Evolutionary conservation across 2,113 vertebrate species (phyloP).

Genomic region (Propithecus coquereli): DNA sequence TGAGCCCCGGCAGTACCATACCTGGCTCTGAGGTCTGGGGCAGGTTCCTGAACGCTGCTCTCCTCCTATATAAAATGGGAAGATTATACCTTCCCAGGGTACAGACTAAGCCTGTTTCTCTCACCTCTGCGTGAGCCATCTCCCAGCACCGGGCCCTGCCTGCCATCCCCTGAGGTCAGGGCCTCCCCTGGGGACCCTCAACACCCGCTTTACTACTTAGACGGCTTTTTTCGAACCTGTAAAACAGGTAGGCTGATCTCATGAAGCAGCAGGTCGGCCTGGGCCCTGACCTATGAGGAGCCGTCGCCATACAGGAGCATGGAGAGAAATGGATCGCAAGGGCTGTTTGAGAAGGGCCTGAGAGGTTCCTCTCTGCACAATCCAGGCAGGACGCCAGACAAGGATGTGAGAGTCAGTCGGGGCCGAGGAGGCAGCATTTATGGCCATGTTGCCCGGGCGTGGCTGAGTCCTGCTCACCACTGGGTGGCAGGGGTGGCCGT

Average conservation of each 20-base stretch:
- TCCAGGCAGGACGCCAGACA: background rate
- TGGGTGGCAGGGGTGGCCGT: too few species aligned
- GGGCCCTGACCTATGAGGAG: background rate
- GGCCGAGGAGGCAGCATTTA: too few species aligned
- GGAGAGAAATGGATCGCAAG: background rate
- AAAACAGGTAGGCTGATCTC: background rate
- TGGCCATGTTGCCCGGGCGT: background rate
- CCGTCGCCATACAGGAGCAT: accelerated
- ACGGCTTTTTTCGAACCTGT: background rate
- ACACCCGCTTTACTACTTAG: background rate
- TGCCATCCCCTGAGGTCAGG: background rate
- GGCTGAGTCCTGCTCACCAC: background rate
- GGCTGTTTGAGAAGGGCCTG: background rate
- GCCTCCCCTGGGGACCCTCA: background rate
- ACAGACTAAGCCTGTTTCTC: background rate
- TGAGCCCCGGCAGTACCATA: background rate
- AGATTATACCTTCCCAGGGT: background rate
- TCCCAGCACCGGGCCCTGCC: background rate
- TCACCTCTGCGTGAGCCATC: background rate
- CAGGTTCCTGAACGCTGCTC: background rate
- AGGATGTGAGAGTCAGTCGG: background rate
- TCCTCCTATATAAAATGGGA: background rate
- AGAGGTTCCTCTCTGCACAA: background rate
- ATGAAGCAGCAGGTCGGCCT: background rate
- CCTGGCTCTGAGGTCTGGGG: background rate